phyloP scores from a whole-genome alignment of 2,888 invertebrate genomes.

The Fissipunctia ypsillon region DNA sequence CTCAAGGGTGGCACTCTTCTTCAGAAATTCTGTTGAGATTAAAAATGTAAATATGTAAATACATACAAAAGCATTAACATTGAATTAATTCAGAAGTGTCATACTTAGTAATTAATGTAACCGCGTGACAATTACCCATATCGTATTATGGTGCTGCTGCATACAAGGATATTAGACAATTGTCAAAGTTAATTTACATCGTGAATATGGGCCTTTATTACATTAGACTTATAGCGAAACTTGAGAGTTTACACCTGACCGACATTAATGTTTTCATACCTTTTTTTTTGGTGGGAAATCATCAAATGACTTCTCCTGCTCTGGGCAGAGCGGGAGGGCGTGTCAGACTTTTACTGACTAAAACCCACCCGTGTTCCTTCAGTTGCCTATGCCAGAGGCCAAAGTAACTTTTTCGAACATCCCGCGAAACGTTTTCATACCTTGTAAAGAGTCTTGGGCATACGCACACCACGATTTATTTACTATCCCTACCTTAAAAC shows the following conservation, averaged over 20 bases:
- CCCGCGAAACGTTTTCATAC: too few relatives aligned
- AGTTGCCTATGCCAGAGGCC: too few relatives aligned
- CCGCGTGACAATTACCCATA: conserved; percentile 18
- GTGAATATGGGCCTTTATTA: background rate
- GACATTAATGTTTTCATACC: background rate
- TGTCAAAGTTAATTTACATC: conserved; percentile 8
- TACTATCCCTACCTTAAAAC: too few relatives aligned
- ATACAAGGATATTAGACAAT: conserved; percentile 12
- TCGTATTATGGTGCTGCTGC: background rate
- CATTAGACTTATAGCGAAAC: background rate
- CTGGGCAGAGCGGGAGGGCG: too few relatives aligned
- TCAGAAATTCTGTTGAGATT: conserved; percentile 9
- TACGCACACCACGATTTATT: too few relatives aligned
- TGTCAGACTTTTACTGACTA: too few relatives aligned
- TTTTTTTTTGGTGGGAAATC: too few relatives aligned
- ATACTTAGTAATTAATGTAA: conserved; percentile 13
- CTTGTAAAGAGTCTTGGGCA: too few relatives aligned
- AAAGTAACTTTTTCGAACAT: too few relatives aligned
- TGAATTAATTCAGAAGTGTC: conserved; percentile 20
- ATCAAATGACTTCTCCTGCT: too few relatives aligned
- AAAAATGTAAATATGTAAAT: conserved; percentile 18
- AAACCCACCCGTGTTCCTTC: too few relatives aligned
- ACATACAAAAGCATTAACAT: conserved; percentile 2
- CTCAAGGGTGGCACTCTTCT: background rate
- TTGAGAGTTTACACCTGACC: background rate